phyloP scores from a whole-genome alignment of 2,113 vertebrate species.

The Danio rerio region DNA sequence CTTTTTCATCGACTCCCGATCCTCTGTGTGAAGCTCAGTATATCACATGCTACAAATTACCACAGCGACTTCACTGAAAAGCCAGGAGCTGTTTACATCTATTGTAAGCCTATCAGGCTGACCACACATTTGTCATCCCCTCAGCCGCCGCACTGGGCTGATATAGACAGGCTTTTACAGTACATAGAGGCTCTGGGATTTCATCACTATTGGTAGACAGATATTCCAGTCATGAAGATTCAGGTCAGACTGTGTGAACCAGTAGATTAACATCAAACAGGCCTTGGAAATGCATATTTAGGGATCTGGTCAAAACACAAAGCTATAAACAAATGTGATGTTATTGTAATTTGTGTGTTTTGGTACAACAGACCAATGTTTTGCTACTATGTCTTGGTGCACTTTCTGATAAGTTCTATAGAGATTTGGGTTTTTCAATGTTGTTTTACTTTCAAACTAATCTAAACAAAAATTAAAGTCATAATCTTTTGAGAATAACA shows the following conservation, averaged over 20 bases:
- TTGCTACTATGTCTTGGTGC: no score
- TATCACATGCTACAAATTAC: constrained; percentile 25
- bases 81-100: constrained; percentile 27
- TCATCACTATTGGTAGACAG: neutral
- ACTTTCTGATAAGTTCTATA: no score
- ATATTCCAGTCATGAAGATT: neutral
- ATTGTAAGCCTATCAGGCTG: constrained; percentile 11
- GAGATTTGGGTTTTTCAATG: no score
- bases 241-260: neutral
- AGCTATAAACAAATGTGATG: no score
- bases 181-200: constrained; percentile 7
- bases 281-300: neutral
- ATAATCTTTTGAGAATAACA: no score
- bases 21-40: constrained; percentile 5
- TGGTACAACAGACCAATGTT: no score
- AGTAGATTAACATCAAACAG: neutral
- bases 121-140: constrained; percentile 27
- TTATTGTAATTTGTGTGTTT: no score
- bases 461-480: no score
- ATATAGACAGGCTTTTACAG: neutral
- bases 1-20: constrained; percentile 14
- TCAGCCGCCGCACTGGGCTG: neutral
- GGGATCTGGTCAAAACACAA: no score
- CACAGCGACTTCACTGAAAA: constrained; percentile 20
- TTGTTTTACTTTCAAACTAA: no score